Base-by-base conservation (phyloP, 2,888 invertebrate species). In the Meganola albula region DNA sequence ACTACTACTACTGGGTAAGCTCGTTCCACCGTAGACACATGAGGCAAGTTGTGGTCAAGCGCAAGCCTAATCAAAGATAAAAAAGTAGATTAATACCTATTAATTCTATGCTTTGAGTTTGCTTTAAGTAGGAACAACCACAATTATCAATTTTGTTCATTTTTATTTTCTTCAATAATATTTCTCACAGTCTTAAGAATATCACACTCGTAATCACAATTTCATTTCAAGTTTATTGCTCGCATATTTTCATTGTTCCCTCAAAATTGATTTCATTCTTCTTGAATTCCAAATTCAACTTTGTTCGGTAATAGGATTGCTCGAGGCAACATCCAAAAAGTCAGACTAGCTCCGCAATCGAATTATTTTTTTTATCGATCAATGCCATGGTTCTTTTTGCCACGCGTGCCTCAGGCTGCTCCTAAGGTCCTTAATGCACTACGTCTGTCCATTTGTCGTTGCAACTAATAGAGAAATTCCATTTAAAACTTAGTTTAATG, bases 401-500 rank as follows among this genome's bases (percentile, higher is more conserved):
- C 62, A 59, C 62, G 59, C 53, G 58, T 34, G 64, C 76, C 70
- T 53, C 47, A 32, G 71, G 77, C 73, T 55, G 54, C 58, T 50
- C 48, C 44, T 35, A 59, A 59, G 63, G 60, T 66, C 57, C 60
- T 53, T 74, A 75, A 75, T 75, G 68, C 68, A 65, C 61, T 60
- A 63, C 61, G 53, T 57, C 57, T 58, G 58, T 63, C 67, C 69
- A 72, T 73, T 73, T 74, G 60, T 67, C 57, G 63, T 64, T 58
- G 57, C 51, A 43, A 58, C 63, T 68, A 66, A 74, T 69, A 69
- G 59, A 65, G 64, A 63, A 71, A 71, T 63, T 61, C 66, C 62
- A 70, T 74, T 75, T 67, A 57, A 65, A 68, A 60, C 55, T 58
- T 53, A 44, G 42, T 49, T 55, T 50, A 40, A 53, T 41, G 27